A percentile compares a stretch with the other conserved stretches of the same genome.
Conservation (phyloP, 2,113 vertebrate species). For the Heterotilapia buettikoferi region DNA sequence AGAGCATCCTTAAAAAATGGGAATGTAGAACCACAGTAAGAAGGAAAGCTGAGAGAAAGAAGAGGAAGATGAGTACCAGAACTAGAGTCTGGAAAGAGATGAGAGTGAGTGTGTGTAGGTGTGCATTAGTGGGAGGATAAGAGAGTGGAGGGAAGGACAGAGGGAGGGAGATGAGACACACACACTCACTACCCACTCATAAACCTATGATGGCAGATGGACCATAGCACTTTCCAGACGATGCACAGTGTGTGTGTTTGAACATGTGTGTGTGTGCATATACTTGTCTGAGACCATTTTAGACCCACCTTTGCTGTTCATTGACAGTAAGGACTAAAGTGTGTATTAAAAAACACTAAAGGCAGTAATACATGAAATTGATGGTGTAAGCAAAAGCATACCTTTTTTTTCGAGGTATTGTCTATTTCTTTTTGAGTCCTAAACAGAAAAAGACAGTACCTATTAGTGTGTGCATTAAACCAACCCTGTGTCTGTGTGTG, state of each 20-base stretch:
- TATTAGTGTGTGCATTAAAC: neutral
- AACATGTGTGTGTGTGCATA: neutral
- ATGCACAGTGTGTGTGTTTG: neutral
- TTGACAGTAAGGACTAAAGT: neutral
- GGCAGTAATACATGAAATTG: neutral
- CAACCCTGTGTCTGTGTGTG: neutral
- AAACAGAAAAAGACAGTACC: neutral
- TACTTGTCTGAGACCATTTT: neutral
- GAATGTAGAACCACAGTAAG: neutral
- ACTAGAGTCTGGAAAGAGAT: neutral
- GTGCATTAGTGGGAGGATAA: slow-evolving; percentile 28
- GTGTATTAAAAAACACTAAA: neutral
- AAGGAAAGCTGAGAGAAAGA: neutral
- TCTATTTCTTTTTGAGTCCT: neutral
- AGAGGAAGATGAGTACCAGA: neutral
- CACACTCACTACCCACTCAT: slow-evolving; percentile 11
- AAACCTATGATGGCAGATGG: slow-evolving; percentile 31
- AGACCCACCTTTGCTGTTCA: neutral
- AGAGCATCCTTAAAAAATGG: neutral
- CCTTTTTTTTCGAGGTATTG: neutral
- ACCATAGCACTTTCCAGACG: slow-evolving; percentile 4
- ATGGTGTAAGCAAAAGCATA: neutral
- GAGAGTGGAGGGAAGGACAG: neutral
- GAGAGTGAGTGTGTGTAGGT: neutral
- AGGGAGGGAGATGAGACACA: neutral